These are phyloP conservation scores for Chelonoidis abingdonii DNA, from an alignment of 2,113 vertebrate species.

Conservation along the genomic window DNA sequence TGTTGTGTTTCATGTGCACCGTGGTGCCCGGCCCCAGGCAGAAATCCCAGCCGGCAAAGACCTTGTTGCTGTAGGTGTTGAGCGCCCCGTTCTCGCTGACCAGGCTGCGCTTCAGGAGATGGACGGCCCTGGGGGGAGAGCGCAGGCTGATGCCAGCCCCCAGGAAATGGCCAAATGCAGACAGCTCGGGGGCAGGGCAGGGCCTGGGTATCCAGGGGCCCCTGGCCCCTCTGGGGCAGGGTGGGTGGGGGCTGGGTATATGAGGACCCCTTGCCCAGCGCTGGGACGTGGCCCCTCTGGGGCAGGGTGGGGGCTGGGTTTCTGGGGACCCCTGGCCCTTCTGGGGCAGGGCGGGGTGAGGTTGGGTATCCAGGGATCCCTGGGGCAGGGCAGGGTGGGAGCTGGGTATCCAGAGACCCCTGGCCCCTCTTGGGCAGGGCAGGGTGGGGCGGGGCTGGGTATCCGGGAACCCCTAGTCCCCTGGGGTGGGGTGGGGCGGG, in stretches of 20 bases:
- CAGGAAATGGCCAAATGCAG: background rate
- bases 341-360: no score
- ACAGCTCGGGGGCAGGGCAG: background rate
- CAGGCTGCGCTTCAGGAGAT: slow-evolving; percentile 81
- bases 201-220: background rate
- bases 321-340: no score
- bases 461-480: no score
- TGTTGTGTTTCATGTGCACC: slow-evolving; percentile 83
- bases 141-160: no score
- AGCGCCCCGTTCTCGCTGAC: slow-evolving; percentile 79
- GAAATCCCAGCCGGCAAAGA: slow-evolving; percentile 90
- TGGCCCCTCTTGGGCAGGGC: background rate
- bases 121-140: slow-evolving; percentile 78
- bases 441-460: no score
- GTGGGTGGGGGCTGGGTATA: no score
- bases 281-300: no score
- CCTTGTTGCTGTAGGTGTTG: slow-evolving; percentile 84
- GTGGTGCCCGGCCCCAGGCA: slow-evolving; percentile 78
- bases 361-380: no score
- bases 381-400: background rate
- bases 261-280: no score
- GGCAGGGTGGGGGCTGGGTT: no score
- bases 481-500: no score
- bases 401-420: background rate
- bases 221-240: background rate